Evolutionary conservation across 92 coral and sea anemone genomes (phyloP).

Genomic region (Bergia puertoricense): DNA sequence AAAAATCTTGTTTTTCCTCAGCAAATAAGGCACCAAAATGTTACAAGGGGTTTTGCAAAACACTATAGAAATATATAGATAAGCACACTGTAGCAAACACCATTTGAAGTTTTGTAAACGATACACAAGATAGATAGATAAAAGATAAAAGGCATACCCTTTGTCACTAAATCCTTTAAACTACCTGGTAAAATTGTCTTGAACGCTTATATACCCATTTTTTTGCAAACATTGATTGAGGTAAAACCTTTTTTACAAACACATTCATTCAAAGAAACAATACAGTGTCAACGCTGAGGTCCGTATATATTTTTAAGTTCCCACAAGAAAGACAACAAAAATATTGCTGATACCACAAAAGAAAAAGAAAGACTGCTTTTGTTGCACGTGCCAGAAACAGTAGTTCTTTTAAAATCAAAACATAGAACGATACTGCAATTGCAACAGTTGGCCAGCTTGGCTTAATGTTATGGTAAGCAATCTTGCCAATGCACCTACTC

Average conservation of each 20-base stretch:
- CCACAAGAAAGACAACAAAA: slow-evolving; percentile 18
- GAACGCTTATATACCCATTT: too few species aligned
- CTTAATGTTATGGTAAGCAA: not conserved
- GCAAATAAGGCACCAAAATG: slow-evolving; percentile 3
- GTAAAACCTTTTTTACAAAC: not conserved
- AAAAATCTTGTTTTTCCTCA: not conserved
- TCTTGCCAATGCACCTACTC: not conserved
- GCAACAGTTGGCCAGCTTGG: not conserved
- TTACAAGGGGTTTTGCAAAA: slow-evolving; percentile 1
- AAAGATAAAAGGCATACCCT: not conserved
- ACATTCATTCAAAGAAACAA: not conserved
- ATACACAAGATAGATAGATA: not conserved
- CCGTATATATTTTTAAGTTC: not conserved
- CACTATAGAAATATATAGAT: slow-evolving; percentile 9
- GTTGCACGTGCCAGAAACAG: not conserved
- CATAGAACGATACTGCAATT: not conserved
- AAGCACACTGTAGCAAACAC: slow-evolving; percentile 23
- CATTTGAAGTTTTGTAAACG: not conserved
- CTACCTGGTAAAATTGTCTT: not conserved
- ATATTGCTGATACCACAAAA: not conserved
- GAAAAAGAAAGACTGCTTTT: not conserved
- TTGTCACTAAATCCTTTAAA: not conserved
- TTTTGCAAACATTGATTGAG: not conserved
- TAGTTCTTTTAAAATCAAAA: not conserved
- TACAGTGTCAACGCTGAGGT: not conserved